A percentile compares a stretch with the other conserved stretches of the same genome.
These are phyloP conservation scores for Lithophane leautieri DNA, from an alignment of 2,888 invertebrate genomes.

Conservation along the genomic window DNA sequence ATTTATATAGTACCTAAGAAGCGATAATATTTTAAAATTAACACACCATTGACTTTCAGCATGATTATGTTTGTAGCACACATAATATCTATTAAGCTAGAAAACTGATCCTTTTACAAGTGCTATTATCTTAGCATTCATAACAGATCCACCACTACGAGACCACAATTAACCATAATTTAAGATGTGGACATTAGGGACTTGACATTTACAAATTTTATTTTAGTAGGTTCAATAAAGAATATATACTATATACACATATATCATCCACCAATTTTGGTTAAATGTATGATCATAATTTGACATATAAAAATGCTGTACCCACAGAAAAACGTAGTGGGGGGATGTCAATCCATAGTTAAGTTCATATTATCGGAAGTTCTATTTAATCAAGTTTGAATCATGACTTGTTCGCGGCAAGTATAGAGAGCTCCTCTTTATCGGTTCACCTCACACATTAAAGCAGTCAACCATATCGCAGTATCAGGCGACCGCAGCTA, in stretches of 20 bases:
- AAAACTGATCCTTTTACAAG: conserved; percentile 9
- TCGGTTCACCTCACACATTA: conserved; percentile 22
- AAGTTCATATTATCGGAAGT: neutral
- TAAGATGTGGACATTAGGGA: no score
- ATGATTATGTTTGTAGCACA: conserved; percentile 1
- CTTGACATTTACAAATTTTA: neutral
- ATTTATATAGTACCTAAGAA: neutral
- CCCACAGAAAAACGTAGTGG: neutral
- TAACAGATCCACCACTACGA: neutral
- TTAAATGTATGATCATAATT: neutral
- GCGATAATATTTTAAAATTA: conserved; percentile 5
- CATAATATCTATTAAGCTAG: neutral
- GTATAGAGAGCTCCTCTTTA: conserved; percentile 15
- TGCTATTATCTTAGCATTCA: neutral
- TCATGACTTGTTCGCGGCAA: conserved; percentile 8
- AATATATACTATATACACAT: no score
- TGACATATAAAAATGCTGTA: neutral
- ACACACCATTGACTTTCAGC: conserved; percentile 2
- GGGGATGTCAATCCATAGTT: neutral
- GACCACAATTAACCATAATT: neutral
- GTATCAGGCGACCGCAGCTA: conserved; percentile 22
- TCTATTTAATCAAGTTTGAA: conserved; percentile 11
- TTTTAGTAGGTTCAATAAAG: neutral
- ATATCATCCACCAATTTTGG: neutral
- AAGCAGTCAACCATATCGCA: conserved; percentile 38